Conservation (phyloP, 2,113 vertebrate genomes). For the Muntiacus muntjak region DNA sequence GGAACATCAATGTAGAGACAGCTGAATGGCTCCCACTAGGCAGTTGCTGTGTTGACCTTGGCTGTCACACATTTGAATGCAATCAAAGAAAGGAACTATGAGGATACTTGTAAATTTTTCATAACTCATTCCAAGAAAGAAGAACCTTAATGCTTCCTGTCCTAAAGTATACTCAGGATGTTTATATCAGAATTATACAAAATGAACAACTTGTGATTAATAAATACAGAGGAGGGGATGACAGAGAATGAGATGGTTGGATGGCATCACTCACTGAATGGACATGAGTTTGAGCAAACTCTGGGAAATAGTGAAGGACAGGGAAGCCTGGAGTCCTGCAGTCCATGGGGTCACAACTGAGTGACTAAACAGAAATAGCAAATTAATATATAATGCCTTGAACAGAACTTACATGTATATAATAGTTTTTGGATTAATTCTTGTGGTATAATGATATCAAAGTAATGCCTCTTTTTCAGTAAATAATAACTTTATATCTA, state of each 20-base stretch:
- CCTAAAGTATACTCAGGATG: not conserved
- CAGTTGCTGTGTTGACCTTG: accelerated
- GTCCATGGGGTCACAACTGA: not conserved
- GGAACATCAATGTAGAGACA: not conserved
- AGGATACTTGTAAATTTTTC: not conserved
- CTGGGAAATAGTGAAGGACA: not conserved
- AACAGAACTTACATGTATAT: not conserved
- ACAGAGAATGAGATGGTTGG: not conserved
- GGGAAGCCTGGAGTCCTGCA: not conserved
- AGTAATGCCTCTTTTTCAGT: not conserved
- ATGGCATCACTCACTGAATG: not conserved
- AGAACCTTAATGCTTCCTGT: not conserved
- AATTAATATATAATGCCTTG: not conserved
- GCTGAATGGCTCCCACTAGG: not conserved
- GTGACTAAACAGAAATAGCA: not conserved
- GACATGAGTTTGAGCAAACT: not conserved
- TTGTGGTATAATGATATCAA: not conserved
- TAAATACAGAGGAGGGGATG: not conserved
- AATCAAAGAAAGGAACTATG: not conserved
- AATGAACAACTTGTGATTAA: not conserved
- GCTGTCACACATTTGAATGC: not conserved
- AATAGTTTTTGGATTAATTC: not conserved
- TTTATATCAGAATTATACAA: not conserved
- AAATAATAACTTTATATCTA: not conserved
- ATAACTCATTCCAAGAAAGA: not conserved